Percentiles rank a stretch among this genome's conserved stretches.
Evolutionary conservation across 2,113 vertebrate genomes (phyloP).

Genomic region (Emydocephalus ijimae): DNA sequence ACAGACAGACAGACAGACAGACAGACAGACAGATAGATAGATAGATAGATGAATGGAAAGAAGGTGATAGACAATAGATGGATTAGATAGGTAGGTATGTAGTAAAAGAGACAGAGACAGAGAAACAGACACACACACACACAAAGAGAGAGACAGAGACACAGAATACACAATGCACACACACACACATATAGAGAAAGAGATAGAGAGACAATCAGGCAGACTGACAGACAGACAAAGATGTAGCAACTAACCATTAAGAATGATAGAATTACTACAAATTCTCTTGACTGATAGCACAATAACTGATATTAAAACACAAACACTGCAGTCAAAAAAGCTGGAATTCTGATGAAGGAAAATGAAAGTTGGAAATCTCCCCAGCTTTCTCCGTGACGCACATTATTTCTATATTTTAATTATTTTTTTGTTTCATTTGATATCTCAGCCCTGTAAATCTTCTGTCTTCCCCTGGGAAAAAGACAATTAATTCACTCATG

Average conservation of each 20-base stretch:
- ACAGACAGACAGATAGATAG: too few relatives aligned
- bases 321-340: background rate
- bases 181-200: too few relatives aligned
- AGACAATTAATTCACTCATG: constrained; percentile 35
- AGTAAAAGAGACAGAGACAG: too few relatives aligned
- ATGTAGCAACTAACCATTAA: background rate
- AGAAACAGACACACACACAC: too few relatives aligned
- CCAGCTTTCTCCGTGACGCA: background rate
- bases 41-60: too few relatives aligned
- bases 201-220: too few relatives aligned
- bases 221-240: background rate
- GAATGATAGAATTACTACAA: background rate
- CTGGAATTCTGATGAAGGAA: background rate
- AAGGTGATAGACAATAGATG: too few relatives aligned
- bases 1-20: too few relatives aligned
- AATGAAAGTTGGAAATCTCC: background rate
- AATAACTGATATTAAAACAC: background rate
- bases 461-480: background rate
- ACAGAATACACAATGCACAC: too few relatives aligned
- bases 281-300: background rate
- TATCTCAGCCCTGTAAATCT: background rate
- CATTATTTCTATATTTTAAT: background rate
- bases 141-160: too few relatives aligned
- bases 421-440: background rate
- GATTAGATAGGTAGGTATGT: too few relatives aligned